Base-by-base conservation (phyloP, 1,140 invertebrate genomes). In the Hormaphis cornu region DNA sequence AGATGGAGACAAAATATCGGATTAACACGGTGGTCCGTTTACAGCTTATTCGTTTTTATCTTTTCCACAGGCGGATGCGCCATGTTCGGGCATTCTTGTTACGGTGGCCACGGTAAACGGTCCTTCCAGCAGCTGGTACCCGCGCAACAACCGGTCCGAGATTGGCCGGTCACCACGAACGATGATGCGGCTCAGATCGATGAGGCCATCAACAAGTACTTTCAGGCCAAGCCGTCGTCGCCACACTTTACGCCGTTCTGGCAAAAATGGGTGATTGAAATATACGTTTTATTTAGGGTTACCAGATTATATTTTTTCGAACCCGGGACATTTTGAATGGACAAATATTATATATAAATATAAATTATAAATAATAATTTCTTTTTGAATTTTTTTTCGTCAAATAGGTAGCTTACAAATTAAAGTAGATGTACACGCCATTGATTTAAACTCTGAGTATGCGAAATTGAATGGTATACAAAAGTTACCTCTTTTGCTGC, bases 51-150 rank as follows among this genome's bases (percentile, higher is more conserved):
- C 74, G 74, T 58, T 80, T 78, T 14, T 74, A n/a, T n/a, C n/a
- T n/a, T n/a, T n/a, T n/a, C n/a, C n/a, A n/a, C 20, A 86, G 84
- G 83, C 48, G 83, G 83, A 8, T 86, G 85, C 73, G 82, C 82
- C 6, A 79, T 82, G 0, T 86, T 84, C 54, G 85, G 85, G 0
- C 85, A 86, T 71, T 85, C 85, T 0, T 86, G 85, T 74, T 85
- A 82, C 70, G 85, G 85, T 12, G 85, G 83, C 0, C 83, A 85
- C 70, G 85, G 85, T 0, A 86, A 86, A 73, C 78, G 85, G 70
- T 83, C 83, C 1, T 81, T 81, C 0, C 69, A 72, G 0, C n/a
- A n/a, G n/a, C n/a, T n/a, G 16, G 71, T 40, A 0, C 44, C 72
- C 1, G 18, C 69, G 74, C 1, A 77, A 74, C 12, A 71, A 30